Evolutionary conservation across 2,797 vertebrate species (phyloP), one percentile per base, ranked within the genome.

Genomic region (Propithecus perrieri): DNA sequence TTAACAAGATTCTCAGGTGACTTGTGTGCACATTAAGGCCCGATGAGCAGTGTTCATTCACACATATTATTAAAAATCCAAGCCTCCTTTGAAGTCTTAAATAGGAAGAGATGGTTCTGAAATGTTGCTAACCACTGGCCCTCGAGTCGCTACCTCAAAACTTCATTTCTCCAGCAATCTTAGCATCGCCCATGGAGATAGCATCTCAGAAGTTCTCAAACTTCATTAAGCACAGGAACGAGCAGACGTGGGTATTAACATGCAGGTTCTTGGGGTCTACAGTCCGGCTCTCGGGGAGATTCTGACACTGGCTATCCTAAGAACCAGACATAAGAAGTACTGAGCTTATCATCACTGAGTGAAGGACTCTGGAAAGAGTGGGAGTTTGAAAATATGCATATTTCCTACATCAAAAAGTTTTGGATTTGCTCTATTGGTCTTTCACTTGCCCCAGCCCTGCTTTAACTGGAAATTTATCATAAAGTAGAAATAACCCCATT

Each of bases 401-500:
- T 94, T 94, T 96, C 85, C 65, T 72, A 30, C 71, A 90, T 97
- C 94, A 98, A 98, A 98, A 98, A 93, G 90, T 55, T 85, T 91
- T 98, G 95, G 97, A 94, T 98, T 97, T 97, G 97, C 96, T 97
- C 89, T 96, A 98, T 98, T 97, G 95, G 95, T 91, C 95, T 93
- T 93, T 96, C 89, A 97, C 97, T 98, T 98, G 97, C 95, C 65
- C 88, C 89, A 94, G 41, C 46, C 92, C 88, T 41, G 81, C 92
- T 98, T 98, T 98, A 98, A 97, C 97, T 96, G 67, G 76, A 57
- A 98, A 98, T 98, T 98, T 98, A 98, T 98, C 98, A 98, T 89
- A 95, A 98, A 97, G 5, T 97, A 98, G 98, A 98, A 99, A 98
- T 98, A 98, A 98, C 97, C 84, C 97, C 97, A 98, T 98, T 98